phyloP scores from a whole-genome alignment of 2,113 vertebrate genomes.

The Tringa solitaria region DNA sequence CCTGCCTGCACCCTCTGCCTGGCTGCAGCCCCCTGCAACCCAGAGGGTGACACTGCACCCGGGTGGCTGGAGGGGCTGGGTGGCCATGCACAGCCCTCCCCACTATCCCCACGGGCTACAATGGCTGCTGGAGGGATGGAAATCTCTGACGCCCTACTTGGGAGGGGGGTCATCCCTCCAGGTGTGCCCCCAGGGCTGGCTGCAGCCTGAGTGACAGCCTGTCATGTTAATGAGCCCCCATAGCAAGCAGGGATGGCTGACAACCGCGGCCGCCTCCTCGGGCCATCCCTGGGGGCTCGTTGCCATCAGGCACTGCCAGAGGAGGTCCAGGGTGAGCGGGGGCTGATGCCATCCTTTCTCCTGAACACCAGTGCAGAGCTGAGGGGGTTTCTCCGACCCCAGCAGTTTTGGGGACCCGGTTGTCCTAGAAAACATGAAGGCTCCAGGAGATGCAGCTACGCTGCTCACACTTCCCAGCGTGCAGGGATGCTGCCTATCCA shows the following conservation, averaged over 20 bases:
- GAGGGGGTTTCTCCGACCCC: fast-evolving
- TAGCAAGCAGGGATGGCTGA: not conserved
- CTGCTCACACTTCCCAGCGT: fast-evolving
- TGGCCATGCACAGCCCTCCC: fast-evolving
- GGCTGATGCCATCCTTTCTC: not conserved
- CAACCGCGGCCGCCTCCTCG: not conserved
- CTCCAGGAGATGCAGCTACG: fast-evolving
- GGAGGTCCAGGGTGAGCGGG: fast-evolving
- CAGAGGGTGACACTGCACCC: fast-evolving
- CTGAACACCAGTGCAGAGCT: fast-evolving
- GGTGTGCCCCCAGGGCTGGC: not conserved
- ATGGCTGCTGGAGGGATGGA: not conserved
- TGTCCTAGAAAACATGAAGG: not conserved
- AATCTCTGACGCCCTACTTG: not conserved
- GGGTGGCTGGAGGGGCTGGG: fast-evolving
- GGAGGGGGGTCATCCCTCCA: not conserved
- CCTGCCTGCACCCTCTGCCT: not conserved
- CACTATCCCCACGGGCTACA: fast-evolving
- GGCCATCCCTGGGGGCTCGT: not conserved
- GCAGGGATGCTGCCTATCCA: not conserved
- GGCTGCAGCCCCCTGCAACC: fast-evolving
- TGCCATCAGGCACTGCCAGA: fast-evolving
- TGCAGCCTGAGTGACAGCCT: conserved; percentile 19
- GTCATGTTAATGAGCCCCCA: not conserved
- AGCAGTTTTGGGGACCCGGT: fast-evolving